These are phyloP conservation scores for Argynnis bischoffii DNA, from an alignment of 2,888 invertebrate species.

Conservation along the genomic window DNA sequence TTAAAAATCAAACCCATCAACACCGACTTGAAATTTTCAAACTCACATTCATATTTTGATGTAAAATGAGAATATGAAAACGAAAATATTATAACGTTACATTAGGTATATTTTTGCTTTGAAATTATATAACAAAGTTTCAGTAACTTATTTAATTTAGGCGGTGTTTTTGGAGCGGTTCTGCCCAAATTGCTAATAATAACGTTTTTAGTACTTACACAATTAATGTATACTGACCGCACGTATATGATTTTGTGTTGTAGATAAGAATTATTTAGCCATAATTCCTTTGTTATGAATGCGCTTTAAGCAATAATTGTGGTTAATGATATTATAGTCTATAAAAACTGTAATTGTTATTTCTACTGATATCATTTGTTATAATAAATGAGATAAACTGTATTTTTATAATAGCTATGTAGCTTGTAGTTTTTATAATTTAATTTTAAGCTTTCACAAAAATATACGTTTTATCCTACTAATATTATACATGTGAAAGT, in stretches of 20 bases:
- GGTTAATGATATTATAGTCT: conserved; percentile 26
- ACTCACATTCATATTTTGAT: too few species aligned
- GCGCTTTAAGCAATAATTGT: conserved; percentile 31
- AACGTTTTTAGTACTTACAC: conserved; percentile 40
- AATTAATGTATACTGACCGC: conserved; percentile 31
- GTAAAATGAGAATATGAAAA: too few species aligned
- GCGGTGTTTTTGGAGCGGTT: conserved; percentile 44
- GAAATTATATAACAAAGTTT: conserved; percentile 32
- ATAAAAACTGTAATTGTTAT: conserved; percentile 22
- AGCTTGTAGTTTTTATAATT: too few species aligned
- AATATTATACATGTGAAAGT: too few species aligned
- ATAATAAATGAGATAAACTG: too few species aligned
- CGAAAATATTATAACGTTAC: too few species aligned
- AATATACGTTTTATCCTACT: too few species aligned
- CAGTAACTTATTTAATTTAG: conserved; percentile 50
- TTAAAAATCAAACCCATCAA: too few species aligned
- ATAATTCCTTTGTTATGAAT: conserved; percentile 29
- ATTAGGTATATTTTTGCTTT: not conserved
- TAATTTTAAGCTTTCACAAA: too few species aligned
- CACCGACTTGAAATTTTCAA: too few species aligned
- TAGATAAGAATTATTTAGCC: conserved; percentile 36
- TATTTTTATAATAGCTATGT: too few species aligned
- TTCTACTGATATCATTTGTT: too few species aligned
- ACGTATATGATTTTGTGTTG: conserved; percentile 33
- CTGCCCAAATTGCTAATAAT: conserved; percentile 46